phyloP scores from a whole-genome alignment of 1,140 invertebrate genomes.

The Trichonephila inaurata region DNA sequence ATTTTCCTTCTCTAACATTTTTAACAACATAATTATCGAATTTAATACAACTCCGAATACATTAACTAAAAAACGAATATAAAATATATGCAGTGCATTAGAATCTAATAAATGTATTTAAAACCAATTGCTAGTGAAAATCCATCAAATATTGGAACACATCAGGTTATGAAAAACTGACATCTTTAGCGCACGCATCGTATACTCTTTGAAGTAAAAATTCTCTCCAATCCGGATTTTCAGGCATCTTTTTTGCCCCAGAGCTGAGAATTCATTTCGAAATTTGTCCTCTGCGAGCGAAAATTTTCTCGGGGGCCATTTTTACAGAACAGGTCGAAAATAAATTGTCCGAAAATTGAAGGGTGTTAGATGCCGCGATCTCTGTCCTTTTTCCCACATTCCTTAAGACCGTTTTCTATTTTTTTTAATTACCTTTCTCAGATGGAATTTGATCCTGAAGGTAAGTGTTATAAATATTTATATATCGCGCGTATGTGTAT shows the following conservation, averaged over 20 bases:
- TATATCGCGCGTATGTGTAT: neutral
- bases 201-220: neutral
- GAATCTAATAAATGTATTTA: too few species aligned
- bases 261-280: neutral
- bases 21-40: too few species aligned
- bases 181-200: too few species aligned
- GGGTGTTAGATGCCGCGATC: conserved; percentile 17
- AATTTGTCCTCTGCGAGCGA: neutral
- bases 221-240: neutral
- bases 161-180: too few species aligned
- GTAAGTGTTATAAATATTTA: neutral
- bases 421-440: neutral
- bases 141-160: too few species aligned
- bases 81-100: too few species aligned
- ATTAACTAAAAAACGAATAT: too few species aligned
- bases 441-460: neutral
- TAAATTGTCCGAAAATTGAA: conserved; percentile 46
- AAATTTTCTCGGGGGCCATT: neutral
- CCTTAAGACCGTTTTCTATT: neutral
- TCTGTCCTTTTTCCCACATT: neutral
- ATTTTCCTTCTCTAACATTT: too few species aligned
- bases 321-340: conserved; percentile 32
- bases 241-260: neutral
- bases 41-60: too few species aligned
- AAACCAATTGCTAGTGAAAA: too few species aligned